Conservation (phyloP, 1,140 invertebrate genomes). For the Micrasema longulum region DNA sequence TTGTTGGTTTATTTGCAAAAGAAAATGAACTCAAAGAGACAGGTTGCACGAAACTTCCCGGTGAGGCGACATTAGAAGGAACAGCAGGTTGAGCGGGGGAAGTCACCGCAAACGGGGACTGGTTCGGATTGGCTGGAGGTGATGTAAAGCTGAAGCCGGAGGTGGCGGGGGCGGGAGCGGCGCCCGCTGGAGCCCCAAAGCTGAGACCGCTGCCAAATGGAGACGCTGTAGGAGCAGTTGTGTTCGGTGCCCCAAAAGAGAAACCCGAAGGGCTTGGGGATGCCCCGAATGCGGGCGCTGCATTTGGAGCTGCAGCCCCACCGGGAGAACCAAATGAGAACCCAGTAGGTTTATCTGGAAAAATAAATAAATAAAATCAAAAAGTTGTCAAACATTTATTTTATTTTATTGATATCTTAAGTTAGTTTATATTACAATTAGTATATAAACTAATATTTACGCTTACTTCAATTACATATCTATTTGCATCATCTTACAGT, state of each 20-base stretch:
- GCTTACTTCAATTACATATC: too few relatives aligned
- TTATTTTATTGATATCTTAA: too few relatives aligned
- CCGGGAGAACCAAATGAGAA: conserved; percentile 46
- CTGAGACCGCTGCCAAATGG: too few relatives aligned
- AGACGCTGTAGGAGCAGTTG: conserved; percentile 11
- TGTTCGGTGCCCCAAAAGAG: conserved; percentile 17
- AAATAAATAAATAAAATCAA: too few relatives aligned
- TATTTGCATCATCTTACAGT: too few relatives aligned
- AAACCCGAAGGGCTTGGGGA: conserved; percentile 42
- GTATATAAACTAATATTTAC: too few relatives aligned
- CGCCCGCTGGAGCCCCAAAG: conserved; percentile 51
- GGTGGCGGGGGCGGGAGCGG: conserved; percentile 55
- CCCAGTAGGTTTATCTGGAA: conserved; percentile 37
- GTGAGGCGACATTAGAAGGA: conserved; percentile 26
- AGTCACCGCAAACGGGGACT: conserved; percentile 50
- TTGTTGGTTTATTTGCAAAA: conserved; percentile 34
- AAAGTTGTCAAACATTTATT: too few relatives aligned
- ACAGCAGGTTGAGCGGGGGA: conserved; percentile 56
- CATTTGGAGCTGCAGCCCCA: conserved; percentile 58
- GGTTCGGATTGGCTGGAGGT: too few relatives aligned
- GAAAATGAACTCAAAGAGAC: conserved; percentile 45
- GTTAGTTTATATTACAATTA: too few relatives aligned
- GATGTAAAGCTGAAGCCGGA: conserved; percentile 55
- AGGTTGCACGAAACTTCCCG: conserved; percentile 53
- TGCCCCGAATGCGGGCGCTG: conserved; percentile 61